Base-by-base conservation (phyloP, 53 echinoderm and acorn worm species). In the Patiria pectinifera region DNA sequence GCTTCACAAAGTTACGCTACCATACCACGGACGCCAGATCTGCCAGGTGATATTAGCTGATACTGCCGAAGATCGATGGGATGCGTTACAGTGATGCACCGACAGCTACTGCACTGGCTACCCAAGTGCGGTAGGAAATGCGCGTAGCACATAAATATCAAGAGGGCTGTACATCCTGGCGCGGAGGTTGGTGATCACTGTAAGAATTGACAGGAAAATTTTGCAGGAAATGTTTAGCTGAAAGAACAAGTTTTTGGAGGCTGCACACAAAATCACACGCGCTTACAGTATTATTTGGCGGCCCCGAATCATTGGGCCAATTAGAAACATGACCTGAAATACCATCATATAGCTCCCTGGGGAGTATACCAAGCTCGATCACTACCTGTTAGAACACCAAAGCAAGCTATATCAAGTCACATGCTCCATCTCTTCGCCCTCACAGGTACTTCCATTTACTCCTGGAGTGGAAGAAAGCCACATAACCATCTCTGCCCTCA, bases 21-120 rank as follows among this genome's bases (percentile, higher is more conserved):
- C 61, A 62, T 25, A 13, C 89, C 35, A 61, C 11, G 5, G 77
- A 45, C 79, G 25, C n/a, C n/a, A n/a, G n/a, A n/a, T n/a, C n/a
- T n/a, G n/a, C n/a, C 89, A 89, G 19, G 78, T 89, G 35, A 89
- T 45, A 58, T 89, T 89, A 35, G 89, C 89, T 18, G 61, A 61
- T 43, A 21, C 15, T 7, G 60, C 59, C 5, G 23, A 18, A n/a
- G n/a, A 19, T 89, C 2, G 47, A 89, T 78, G 7, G 45, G 43
- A 43, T 89, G n/a, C 89, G 46, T 45, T 62, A 21, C 89, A 89
- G 35, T 18, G 19, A n/a, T 19, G 78, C 62, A 4, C 89, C 89
- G 2, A 77, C 66, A 11, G n/a, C n/a, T n/a, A 22, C 45, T 59
- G 78, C 22, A 10, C 23, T 6, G 21, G 25, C 11, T 2, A 79